Evolutionary conservation across 1,140 invertebrate genomes (phyloP).

Genomic region (Agrypnia vestita): DNA sequence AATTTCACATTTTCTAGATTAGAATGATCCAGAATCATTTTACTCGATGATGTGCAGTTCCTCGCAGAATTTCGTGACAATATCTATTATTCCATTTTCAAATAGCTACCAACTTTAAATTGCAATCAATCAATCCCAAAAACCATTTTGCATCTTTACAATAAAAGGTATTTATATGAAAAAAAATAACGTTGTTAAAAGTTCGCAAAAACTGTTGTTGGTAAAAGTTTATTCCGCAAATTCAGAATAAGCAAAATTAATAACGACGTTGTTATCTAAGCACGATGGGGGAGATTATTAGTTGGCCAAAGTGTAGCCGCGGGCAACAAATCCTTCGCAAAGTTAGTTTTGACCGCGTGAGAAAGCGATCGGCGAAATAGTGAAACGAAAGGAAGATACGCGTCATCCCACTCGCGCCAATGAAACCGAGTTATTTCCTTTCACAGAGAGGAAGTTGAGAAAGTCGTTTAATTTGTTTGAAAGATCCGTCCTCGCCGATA

Average conservation of each 20-base stretch:
- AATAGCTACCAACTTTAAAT: too few species aligned
- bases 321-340: conserved; percentile 23
- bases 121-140: too few species aligned
- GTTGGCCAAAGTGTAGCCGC: conserved; percentile 1
- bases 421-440: conserved; percentile 13
- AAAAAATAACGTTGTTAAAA: too few species aligned
- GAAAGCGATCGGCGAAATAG: not conserved
- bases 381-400: conserved; percentile 6
- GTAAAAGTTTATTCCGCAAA: too few species aligned
- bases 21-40: too few species aligned
- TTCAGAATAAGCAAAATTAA: not conserved
- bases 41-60: too few species aligned
- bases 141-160: too few species aligned
- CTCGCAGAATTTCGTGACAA: too few species aligned
- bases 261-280: conserved; percentile 24
- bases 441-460: conserved; percentile 30
- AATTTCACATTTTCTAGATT: too few species aligned
- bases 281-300: conserved; percentile 32
- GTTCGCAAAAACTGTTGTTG: too few species aligned
- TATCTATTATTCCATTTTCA: too few species aligned
- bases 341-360: conserved; percentile 30
- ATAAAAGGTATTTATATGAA: too few species aligned
- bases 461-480: conserved; percentile 45
- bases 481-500: conserved; percentile 36
- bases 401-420: conserved; percentile 1